Base-by-base conservation (phyloP, 1,140 invertebrate species). In the Atta texana region DNA sequence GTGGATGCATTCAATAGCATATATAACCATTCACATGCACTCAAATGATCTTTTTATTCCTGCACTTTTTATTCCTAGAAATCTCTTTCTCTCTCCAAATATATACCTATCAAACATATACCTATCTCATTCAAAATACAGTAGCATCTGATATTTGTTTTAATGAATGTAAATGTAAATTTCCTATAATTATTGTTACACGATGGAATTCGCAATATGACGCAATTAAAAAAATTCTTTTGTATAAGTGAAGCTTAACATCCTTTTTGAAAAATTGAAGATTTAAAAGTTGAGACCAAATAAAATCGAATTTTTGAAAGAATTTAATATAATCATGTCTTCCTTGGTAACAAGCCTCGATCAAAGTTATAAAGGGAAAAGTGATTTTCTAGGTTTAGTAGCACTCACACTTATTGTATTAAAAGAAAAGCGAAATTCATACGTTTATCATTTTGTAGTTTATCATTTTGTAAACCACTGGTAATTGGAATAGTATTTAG, bases 251-350 rank as follows among this genome's bases (percentile, higher is more conserved):
- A 39, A 76, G 10, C 55, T 76, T 10, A 44, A 44, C 1, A 24
- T 18, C 1, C 14, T 59, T 10, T 76, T 76, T 24, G 31, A 76
- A 39, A 16, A 59, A 59, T n/a, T 76, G 3, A 59, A 76, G 1
- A 6, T 76, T 14, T 34, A 76, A 72, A 72, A 72, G 18, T 72
- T 53, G 10, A 72, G 7, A 53, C 0, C 12, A 12, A 6, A 31
- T n/a, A 3, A 72, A 76, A 76, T 55, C 55, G 16, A 31, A 74
- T 59, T 76, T 4, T 57, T 76, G 39, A 55, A 76, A 39, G n/a
- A 76, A 59, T 76, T 76, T 44, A 2, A 21, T 8, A 59, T 16
- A 5, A 44, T 76, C 16, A 76, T 76, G 74, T 21, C 34, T 59
- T 55, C 3, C 0, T 39, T 76, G 59, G 74, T 34, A 59, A 4